These are phyloP conservation scores for Holacanthella duospinosa DNA, from an alignment of 2,888 invertebrate species.

Conservation along the genomic window DNA sequence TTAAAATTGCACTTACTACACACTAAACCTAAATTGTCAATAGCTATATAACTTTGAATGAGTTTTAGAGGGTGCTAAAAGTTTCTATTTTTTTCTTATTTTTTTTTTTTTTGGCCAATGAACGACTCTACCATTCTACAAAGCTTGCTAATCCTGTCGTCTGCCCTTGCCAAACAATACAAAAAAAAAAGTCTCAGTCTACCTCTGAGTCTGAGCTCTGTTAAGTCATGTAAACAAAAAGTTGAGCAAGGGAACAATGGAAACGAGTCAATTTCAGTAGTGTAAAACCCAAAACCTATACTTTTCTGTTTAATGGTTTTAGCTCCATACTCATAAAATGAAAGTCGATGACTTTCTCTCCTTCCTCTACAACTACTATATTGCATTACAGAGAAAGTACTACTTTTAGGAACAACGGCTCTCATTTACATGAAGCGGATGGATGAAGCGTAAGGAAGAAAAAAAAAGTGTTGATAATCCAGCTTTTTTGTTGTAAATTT, in stretches of 20 bases:
- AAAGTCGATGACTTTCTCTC: not conserved
- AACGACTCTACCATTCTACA: not conserved
- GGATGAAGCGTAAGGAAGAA: not conserved
- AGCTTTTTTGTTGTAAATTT: not conserved
- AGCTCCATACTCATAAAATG: not conserved
- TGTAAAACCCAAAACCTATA: not conserved
- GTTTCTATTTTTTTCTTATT: no score
- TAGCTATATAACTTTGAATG: slow-evolving; percentile 1
- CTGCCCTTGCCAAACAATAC: not conserved
- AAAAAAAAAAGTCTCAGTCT: not conserved
- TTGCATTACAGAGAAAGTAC: not conserved
- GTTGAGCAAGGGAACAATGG: no score
- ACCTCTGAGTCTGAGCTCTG: not conserved
- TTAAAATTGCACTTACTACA: no score
- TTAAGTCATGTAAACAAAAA: not conserved
- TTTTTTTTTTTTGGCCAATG: slow-evolving; percentile 10
- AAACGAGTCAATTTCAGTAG: no score
- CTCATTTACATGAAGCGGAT: not conserved
- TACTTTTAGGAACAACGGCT: not conserved
- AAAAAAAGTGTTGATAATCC: not conserved
- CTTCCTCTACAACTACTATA: not conserved
- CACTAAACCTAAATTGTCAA: not conserved
- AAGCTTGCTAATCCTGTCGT: not conserved
- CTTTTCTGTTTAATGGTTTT: not conserved
- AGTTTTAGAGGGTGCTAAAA: slow-evolving; percentile 10